Base-by-base conservation (phyloP, 2,888 invertebrate genomes). In the Ophion costatus region DNA sequence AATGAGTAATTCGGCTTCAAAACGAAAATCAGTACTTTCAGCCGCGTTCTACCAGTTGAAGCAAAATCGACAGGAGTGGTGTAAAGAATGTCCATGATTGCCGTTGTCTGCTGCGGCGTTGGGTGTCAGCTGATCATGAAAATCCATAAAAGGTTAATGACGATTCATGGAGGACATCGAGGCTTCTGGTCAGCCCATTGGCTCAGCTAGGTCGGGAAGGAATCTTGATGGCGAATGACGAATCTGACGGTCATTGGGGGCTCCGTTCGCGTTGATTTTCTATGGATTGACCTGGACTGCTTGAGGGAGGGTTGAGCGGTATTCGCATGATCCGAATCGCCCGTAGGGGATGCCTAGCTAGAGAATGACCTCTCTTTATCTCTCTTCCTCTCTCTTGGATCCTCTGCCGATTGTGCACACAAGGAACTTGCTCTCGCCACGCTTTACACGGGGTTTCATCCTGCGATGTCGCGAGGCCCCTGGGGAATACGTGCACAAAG, bases 401-500 rank as follows among this genome's bases (percentile, higher is more conserved):
- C 63, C 57, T 74, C 83, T 61, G 63, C 14, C 33, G 67, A 61
- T 51, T 61, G 70, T 67, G 14, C 56, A 75, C 67, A 59, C 81
- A 56, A 11, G 17, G 64, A 70, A 63, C 45, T 56, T 56, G 38
- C 17, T 74, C 61, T 22, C 0, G 45, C 59, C 14, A 17, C 11
- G 22, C 38, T 20, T 9, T 42, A 42, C 42, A 24, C 29, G 42
- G 45, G 82, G 78, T 75, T 78, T 83, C 81, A 82, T 79, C 71
- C 63, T 56, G 73, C 75, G 84, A 82, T 86, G 87, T 87, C 87
- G 86, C 88, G 74, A 81, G 81, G 79, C 74, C 86, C 81, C 75
- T 73, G 85, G 84, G 84, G 75, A 66, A 78, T 74, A 80, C 82
- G 63, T 81, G 81, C 70, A n/a, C 56, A 22, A 74, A 71, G 71